phyloP scores from a whole-genome alignment of 1,140 invertebrate genomes.

The Bombus sylvicola region DNA sequence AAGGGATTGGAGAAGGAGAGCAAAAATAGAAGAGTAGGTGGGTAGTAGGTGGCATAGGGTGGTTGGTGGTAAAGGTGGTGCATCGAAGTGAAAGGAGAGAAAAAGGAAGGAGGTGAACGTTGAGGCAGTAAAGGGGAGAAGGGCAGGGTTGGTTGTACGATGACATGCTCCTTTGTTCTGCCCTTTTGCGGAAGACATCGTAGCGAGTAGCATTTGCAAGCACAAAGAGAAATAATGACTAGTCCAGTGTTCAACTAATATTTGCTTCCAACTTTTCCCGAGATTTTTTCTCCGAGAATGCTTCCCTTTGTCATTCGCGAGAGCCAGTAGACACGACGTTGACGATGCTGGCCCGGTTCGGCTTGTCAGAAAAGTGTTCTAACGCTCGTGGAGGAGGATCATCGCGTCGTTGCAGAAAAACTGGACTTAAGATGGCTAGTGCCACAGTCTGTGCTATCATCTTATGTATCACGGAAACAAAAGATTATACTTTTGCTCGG shows the following conservation, averaged over 20 bases:
- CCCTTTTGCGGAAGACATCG: slow-evolving; percentile 72
- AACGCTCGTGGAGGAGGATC: slow-evolving; percentile 33
- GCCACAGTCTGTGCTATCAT: slow-evolving; percentile 50
- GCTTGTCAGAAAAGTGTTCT: slow-evolving; percentile 52
- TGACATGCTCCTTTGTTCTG: slow-evolving; percentile 76
- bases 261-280: slow-evolving; percentile 77
- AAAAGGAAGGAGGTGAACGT: slow-evolving; percentile 40
- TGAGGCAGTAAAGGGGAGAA: slow-evolving; percentile 15
- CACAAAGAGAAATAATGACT: slow-evolving; percentile 78
- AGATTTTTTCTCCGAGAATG: slow-evolving; percentile 66
- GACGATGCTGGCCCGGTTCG: slow-evolving; percentile 55
- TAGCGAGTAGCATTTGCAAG: slow-evolving; percentile 68
- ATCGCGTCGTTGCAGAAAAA: slow-evolving; percentile 47
- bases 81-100: slow-evolving; percentile 37
- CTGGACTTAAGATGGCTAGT: slow-evolving; percentile 54
- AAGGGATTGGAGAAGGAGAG: slow-evolving; percentile 12
- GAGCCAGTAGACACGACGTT: slow-evolving; percentile 50
- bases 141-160: slow-evolving; percentile 45
- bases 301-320: slow-evolving; percentile 62
- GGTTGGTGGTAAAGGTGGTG: slow-evolving; percentile 47
- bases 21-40: slow-evolving; percentile 37
- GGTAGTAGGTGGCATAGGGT: slow-evolving; percentile 50
- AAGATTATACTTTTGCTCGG: slow-evolving; percentile 41
- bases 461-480: slow-evolving; percentile 48
- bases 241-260: slow-evolving; percentile 81